Percentiles rank a stretch among this genome's conserved stretches.
Evolutionary conservation across 2,113 vertebrate genomes (phyloP).

Genomic region (Corythornis madagascariensis): DNA sequence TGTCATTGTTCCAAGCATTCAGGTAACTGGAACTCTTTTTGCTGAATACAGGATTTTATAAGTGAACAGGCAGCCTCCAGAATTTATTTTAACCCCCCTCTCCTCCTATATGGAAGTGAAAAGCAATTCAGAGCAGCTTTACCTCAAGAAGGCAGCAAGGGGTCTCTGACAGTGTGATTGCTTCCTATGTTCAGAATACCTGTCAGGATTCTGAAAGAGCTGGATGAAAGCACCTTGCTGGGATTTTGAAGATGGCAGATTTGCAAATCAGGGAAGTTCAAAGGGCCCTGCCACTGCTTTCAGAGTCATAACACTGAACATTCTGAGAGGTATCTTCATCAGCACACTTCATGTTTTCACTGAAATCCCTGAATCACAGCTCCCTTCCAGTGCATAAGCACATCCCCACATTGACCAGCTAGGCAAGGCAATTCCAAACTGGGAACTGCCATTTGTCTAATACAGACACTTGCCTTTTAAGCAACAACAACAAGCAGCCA

Average conservation of each 20-base stretch:
- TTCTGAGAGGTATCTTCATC: not conserved
- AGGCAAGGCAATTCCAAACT: not conserved
- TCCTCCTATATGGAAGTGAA: not conserved
- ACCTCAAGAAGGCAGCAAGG: not conserved
- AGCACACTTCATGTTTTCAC: not conserved
- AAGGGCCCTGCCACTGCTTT: not conserved
- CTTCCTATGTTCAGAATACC: not conserved
- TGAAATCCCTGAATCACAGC: not conserved
- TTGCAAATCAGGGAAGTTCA: not conserved
- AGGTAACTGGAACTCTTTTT: conserved; percentile 18
- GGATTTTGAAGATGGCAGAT: not conserved
- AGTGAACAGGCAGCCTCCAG: not conserved
- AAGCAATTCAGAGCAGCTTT: not conserved
- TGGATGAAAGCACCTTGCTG: not conserved
- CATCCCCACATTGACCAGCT: not conserved
- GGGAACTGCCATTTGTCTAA: not conserved
- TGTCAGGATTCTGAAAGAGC: not conserved
- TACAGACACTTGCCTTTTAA: not conserved
- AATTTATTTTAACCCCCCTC: not conserved
- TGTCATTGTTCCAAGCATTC: not conserved
- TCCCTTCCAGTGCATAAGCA: not conserved
- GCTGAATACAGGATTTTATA: not conserved
- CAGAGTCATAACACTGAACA: not conserved
- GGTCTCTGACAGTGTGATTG: not conserved
- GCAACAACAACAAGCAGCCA: not conserved